A percentile compares a stretch with the other conserved stretches of the same genome.
phyloP scores from a whole-genome alignment of 37 sponge, comb jelly and placozoan species.

The Geodia barretti region DNA sequence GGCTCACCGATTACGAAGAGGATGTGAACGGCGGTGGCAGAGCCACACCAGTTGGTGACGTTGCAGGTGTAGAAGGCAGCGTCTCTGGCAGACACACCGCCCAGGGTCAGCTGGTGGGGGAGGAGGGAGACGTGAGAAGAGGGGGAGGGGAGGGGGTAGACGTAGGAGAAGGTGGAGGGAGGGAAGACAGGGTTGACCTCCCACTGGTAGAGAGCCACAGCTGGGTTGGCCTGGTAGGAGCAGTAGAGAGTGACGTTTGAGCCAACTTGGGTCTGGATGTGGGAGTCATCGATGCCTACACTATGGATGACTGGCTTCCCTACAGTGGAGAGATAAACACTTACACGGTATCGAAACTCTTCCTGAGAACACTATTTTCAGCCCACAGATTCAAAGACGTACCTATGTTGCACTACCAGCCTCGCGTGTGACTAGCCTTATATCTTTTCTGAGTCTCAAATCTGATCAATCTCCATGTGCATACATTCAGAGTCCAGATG shows the following conservation, averaged over 20 bases:
- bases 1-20: constrained; percentile 34
- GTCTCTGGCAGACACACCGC: constrained; percentile 15
- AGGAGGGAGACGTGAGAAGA: constrained; percentile 16
- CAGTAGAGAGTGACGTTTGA: constrained; percentile 34
- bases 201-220: constrained; percentile 30
- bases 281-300: background rate
- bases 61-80: constrained; percentile 48
- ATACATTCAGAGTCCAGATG: no score
- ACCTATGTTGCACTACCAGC: no score
- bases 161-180: background rate
- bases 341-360: no score
- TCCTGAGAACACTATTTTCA: no score
- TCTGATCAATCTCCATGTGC: no score
- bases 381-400: no score
- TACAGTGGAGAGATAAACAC: no score
- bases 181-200: background rate
- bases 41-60: constrained; percentile 69
- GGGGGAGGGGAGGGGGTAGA: background rate
- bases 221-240: constrained; percentile 32
- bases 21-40: background rate
- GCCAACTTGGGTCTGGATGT: background rate
- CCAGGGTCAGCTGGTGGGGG: constrained; percentile 1
- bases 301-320: constrained; percentile 24
- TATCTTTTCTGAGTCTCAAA: no score
- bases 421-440: no score